These are phyloP conservation scores for Orchesellides sinensis DNA, from an alignment of 2,888 invertebrate species.

Conservation along the genomic window DNA sequence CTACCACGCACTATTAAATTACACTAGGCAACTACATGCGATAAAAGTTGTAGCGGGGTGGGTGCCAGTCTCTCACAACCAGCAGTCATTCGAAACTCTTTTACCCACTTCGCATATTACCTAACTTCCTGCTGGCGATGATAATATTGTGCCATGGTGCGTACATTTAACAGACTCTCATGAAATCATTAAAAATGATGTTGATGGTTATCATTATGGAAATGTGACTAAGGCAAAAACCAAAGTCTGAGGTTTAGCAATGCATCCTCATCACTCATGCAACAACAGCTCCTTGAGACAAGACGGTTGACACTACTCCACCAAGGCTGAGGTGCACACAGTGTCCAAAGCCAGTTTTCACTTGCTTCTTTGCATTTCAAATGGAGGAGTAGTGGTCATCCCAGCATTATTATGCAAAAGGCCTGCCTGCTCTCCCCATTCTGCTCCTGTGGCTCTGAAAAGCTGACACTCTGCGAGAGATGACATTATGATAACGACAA, in stretches of 20 bases:
- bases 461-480: slow-evolving; percentile 55
- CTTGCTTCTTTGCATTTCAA: neutral
- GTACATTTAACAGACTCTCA: neutral
- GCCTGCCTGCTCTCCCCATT: neutral
- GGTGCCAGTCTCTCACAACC: no score
- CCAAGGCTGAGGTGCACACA: neutral
- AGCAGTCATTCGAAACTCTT: no score
- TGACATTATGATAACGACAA: slow-evolving; percentile 58
- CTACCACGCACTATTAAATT: no score
- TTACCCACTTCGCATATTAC: no score
- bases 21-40: no score
- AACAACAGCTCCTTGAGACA: slow-evolving; percentile 5
- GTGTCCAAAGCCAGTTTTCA: slow-evolving; percentile 45
- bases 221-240: neutral
- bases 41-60: no score
- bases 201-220: neutral
- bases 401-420: neutral
- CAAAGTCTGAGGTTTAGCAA: neutral
- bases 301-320: slow-evolving; percentile 34
- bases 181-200: slow-evolving; percentile 2
- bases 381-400: neutral
- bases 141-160: neutral
- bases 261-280: slow-evolving; percentile 10
- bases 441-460: slow-evolving; percentile 44
- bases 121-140: neutral